A percentile compares a stretch with the other conserved stretches of the same genome.
These are phyloP conservation scores for Formica exsecta DNA, from an alignment of 1,140 invertebrate species.

Conservation along the genomic window DNA sequence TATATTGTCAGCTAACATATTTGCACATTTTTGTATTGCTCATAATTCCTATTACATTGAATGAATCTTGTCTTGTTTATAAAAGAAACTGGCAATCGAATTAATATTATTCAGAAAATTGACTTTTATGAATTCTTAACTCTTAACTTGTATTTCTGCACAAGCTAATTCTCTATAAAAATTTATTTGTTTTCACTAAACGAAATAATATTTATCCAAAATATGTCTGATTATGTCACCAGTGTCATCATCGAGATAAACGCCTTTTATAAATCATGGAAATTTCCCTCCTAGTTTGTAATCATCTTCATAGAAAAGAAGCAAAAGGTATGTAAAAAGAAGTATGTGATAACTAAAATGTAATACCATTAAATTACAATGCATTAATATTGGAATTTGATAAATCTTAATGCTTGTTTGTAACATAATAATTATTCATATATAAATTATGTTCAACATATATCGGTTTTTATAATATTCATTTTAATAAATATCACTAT, in stretches of 20 bases:
- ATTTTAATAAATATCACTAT: constrained; percentile 76
- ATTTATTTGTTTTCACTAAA: constrained; percentile 8
- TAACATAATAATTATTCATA: constrained; percentile 44
- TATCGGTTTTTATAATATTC: constrained; percentile 70
- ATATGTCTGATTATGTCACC: constrained; percentile 3
- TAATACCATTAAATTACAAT: constrained; percentile 3
- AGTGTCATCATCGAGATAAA: constrained; percentile 29
- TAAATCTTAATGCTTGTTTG: background rate
- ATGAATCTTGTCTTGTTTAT: constrained; percentile 19
- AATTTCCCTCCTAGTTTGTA: constrained; percentile 38
- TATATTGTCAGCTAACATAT: constrained; percentile 37
- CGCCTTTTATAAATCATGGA: background rate
- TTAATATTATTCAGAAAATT: constrained; percentile 5
- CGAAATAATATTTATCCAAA: constrained; percentile 21
- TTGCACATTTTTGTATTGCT: constrained; percentile 41
- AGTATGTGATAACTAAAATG: background rate
- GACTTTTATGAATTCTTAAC: constrained; percentile 5
- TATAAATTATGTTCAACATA: constrained; percentile 66
- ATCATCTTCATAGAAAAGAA: constrained; percentile 7
- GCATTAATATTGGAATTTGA: constrained; percentile 13
- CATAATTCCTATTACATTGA: constrained; percentile 40
- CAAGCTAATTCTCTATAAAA: constrained; percentile 14
- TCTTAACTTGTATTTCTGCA: background rate
- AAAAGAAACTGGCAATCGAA: constrained; percentile 19
- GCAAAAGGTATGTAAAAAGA: background rate